Evolutionary conservation across 1,140 invertebrate species (phyloP).

Genomic region (Mamestra configurata): DNA sequence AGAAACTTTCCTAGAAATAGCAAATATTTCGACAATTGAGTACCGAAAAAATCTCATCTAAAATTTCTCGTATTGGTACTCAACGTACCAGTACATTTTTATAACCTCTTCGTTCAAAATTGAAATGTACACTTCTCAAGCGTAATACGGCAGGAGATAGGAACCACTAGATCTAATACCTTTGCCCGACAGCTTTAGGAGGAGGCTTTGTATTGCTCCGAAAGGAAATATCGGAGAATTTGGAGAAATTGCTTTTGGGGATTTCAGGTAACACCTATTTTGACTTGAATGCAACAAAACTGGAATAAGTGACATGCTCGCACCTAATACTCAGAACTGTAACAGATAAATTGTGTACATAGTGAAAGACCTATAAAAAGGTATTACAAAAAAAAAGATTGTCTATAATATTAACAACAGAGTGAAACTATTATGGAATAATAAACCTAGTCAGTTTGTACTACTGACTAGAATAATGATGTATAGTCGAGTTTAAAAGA

Average conservation of each 20-base stretch:
- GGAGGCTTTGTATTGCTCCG: conserved; percentile 3
- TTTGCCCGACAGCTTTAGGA: background rate
- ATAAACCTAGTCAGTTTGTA: too few relatives aligned
- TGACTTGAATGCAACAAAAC: background rate
- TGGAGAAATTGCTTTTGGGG: conserved; percentile 36
- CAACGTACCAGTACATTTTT: background rate
- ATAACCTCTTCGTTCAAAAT: background rate
- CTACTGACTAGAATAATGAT: too few relatives aligned
- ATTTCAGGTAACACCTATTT: conserved; percentile 10
- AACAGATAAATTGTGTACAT: too few relatives aligned
- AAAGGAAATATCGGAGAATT: background rate
- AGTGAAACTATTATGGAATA: too few relatives aligned
- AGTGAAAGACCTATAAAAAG: too few relatives aligned
- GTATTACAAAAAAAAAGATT: too few relatives aligned
- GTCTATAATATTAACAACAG: too few relatives aligned
- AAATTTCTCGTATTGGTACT: background rate
- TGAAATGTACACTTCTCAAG: background rate
- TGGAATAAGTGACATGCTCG: background rate
- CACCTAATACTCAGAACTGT: too few relatives aligned
- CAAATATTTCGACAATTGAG: too few relatives aligned
- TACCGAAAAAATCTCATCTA: too few relatives aligned
- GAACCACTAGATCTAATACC: conserved; percentile 27
- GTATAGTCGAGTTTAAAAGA: too few relatives aligned
- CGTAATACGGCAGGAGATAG: conserved; percentile 16
- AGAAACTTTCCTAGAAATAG: too few relatives aligned